A percentile compares a stretch with the other conserved stretches of the same genome.
phyloP scores from a whole-genome alignment of 2,797 vertebrate genomes.

The Melanotaenia trifasciata region DNA sequence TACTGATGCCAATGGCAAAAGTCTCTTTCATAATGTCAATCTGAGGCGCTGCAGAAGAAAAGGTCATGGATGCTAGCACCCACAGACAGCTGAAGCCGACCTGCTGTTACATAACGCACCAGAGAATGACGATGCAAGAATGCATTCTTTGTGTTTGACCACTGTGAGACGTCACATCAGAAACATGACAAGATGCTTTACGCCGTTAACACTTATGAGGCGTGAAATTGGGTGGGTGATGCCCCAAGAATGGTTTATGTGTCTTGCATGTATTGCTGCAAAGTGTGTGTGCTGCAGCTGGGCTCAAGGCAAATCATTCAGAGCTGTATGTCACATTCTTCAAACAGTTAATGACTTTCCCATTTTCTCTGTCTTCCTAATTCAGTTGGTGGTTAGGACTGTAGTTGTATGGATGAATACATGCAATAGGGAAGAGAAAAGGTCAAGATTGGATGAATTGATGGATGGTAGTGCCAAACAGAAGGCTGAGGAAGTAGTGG shows the following conservation, averaged over 20 bases:
- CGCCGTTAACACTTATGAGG: conserved; percentile 24
- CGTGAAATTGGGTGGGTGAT: conserved; percentile 56
- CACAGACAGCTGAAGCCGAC: conserved; percentile 60
- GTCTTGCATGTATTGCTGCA: conserved; percentile 15
- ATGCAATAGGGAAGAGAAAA: background rate
- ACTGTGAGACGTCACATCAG: conserved; percentile 41
- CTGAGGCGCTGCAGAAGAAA: conserved; percentile 52
- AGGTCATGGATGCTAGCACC: conserved; percentile 64
- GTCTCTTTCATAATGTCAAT: conserved; percentile 56
- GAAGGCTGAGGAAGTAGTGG: background rate
- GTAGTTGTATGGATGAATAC: background rate
- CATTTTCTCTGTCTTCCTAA: conserved; percentile 2
- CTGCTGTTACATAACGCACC: conserved; percentile 60
- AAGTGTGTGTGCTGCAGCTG: conserved; percentile 15
- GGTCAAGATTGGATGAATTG: conserved; percentile 18
- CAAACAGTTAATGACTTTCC: conserved; percentile 22
- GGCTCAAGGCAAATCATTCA: conserved; percentile 28
- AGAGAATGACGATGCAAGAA: conserved; percentile 62
- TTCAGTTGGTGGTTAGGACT: conserved; percentile 16
- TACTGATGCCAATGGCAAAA: conserved; percentile 46
- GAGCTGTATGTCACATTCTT: conserved; percentile 22
- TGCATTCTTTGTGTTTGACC: conserved; percentile 66
- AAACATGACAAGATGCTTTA: conserved; percentile 35
- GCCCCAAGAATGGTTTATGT: conserved; percentile 37
- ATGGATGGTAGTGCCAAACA: conserved; percentile 12